These are phyloP conservation scores for Musca domestica DNA, from an alignment of 1,140 invertebrate genomes.

Conservation along the genomic window DNA sequence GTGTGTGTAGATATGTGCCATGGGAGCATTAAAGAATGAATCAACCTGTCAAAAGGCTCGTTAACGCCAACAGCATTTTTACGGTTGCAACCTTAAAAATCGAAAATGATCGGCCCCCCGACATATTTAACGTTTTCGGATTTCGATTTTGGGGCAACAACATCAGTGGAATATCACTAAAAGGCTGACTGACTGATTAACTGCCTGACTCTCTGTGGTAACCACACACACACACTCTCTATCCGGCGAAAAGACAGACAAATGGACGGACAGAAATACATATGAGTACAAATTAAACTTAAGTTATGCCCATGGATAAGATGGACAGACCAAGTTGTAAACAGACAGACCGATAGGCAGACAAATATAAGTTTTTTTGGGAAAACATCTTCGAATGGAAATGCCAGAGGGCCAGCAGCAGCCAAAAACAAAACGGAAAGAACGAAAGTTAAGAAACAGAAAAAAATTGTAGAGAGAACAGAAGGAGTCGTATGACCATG, in stretches of 20 bases:
- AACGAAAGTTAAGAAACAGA: neutral
- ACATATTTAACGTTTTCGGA: slow-evolving; percentile 13
- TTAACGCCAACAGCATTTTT: slow-evolving; percentile 52
- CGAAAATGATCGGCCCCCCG: slow-evolving; percentile 28
- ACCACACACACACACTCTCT: neutral
- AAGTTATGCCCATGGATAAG: no score
- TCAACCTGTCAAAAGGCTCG: slow-evolving; percentile 54
- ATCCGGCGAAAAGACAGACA: neutral
- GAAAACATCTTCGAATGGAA: slow-evolving; percentile 1
- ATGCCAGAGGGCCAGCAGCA: slow-evolving; percentile 16
- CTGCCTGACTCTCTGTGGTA: neutral
- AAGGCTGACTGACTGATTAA: slow-evolving; percentile 15
- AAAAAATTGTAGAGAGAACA: no score
- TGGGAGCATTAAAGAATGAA: slow-evolving; percentile 36
- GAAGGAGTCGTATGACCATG: neutral
- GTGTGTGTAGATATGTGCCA: slow-evolving; percentile 16
- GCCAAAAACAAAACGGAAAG: no score
- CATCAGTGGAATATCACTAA: slow-evolving; percentile 8
- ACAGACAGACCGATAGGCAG: neutral
- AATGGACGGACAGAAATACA: neutral
- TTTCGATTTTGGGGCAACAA: slow-evolving; percentile 9
- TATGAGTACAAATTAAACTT: no score
- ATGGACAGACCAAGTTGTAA: no score
- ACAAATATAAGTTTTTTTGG: neutral
- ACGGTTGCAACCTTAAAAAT: slow-evolving; percentile 31